A percentile compares a stretch with the other conserved stretches of the same genome.
These are phyloP conservation scores for Drosophila multiciliata DNA, from an alignment of 2,888 invertebrate species.

Conservation along the genomic window DNA sequence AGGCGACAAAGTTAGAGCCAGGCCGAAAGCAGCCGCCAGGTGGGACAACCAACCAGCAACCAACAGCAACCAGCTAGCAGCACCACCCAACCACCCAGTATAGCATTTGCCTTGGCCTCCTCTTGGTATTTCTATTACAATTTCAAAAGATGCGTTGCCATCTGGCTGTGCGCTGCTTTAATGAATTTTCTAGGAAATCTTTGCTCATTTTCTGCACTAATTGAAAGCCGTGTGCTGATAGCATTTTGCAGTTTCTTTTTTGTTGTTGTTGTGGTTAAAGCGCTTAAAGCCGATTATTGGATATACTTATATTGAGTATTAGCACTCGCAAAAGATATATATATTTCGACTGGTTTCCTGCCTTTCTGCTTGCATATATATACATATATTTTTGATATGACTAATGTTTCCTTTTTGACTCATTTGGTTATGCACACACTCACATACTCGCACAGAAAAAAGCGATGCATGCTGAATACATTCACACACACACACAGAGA, in stretches of 20 bases:
- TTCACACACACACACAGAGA: slow-evolving; percentile 10
- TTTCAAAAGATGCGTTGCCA: slow-evolving; percentile 53
- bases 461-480: slow-evolving; percentile 52
- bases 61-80: slow-evolving; percentile 1
- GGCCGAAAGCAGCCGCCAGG: slow-evolving; percentile 42
- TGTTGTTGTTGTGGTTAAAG: slow-evolving; percentile 13
- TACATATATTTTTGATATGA: slow-evolving; percentile 58
- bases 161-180: slow-evolving; percentile 47
- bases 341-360: slow-evolving; percentile 10
- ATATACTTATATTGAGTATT: slow-evolving; percentile 4
- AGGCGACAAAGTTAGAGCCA: slow-evolving; percentile 74
- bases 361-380: slow-evolving; percentile 17
- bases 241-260: slow-evolving; percentile 57
- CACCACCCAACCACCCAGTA: background rate
- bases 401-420: slow-evolving; percentile 80
- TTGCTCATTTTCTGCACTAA: slow-evolving; percentile 60
- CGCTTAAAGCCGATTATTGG: slow-evolving; percentile 48
- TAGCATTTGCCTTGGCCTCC: slow-evolving; percentile 73
- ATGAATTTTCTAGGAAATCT: slow-evolving; percentile 57
- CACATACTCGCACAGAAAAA: slow-evolving; percentile 6
- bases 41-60: slow-evolving; percentile 33
- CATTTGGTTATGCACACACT: slow-evolving; percentile 64
- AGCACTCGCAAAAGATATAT: background rate
- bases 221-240: slow-evolving; percentile 73
- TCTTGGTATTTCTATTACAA: slow-evolving; percentile 75